These are phyloP conservation scores for Alosa alosa DNA, from an alignment of 2,113 vertebrate species.

Conservation along the genomic window DNA sequence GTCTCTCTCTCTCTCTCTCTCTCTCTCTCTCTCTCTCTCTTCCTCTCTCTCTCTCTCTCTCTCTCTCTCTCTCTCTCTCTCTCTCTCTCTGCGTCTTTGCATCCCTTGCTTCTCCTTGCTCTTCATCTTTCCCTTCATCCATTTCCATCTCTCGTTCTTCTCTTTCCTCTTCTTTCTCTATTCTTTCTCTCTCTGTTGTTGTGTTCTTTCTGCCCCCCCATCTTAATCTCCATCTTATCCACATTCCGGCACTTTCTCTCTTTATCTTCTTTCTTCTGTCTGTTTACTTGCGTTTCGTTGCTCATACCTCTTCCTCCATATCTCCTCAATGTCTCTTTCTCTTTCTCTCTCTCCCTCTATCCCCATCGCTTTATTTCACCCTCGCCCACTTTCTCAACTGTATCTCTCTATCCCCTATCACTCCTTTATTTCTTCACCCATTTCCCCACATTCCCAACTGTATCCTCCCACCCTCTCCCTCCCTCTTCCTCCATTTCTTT, in stretches of 20 bases:
- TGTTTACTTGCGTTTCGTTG: not conserved
- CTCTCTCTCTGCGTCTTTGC: not conserved
- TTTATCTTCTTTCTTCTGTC: not conserved
- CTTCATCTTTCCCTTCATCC: not conserved
- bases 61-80: not conserved
- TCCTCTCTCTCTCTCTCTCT: not conserved
- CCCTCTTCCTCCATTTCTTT: not conserved
- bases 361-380: not conserved
- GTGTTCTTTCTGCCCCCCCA: not conserved
- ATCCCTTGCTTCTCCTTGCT: not conserved
- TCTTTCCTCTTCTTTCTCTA: no score
- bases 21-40: not conserved
- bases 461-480: not conserved
- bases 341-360: not conserved
- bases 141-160: no score
- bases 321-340: not conserved
- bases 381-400: not conserved
- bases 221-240: not conserved
- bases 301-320: not conserved
- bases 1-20: not conserved
- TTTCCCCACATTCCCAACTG: constrained; percentile 40
- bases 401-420: not conserved
- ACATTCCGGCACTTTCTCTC: not conserved
- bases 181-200: not conserved
- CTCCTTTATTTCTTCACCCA: not conserved